Conservation (phyloP, 1,140 invertebrate genomes). For the Hyposmocoma kahamanoa region DNA sequence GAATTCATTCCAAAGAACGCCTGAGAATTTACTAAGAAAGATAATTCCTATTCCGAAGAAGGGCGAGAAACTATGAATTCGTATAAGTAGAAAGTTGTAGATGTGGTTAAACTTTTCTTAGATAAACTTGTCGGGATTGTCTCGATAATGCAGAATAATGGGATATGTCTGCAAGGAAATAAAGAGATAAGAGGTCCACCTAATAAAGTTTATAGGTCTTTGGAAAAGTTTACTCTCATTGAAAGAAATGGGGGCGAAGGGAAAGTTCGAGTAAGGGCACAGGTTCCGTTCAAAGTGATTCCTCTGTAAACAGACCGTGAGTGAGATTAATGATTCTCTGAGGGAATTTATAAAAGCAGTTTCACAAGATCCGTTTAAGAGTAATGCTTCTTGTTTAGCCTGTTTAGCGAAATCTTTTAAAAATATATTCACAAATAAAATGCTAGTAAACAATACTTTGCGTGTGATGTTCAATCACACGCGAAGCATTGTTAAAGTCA, state of each 20-base stretch:
- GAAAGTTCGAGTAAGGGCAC: constrained; percentile 24
- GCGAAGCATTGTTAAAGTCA: too few relatives aligned
- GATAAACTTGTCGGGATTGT: constrained; percentile 45
- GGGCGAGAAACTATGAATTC: background rate
- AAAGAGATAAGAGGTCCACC: constrained; percentile 48
- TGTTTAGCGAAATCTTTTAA: too few relatives aligned
- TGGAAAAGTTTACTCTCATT: constrained; percentile 52
- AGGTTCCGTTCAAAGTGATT: constrained; percentile 47
- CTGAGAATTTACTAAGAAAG: background rate
- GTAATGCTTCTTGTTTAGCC: too few relatives aligned
- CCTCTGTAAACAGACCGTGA: constrained; percentile 28
- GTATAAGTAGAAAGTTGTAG: background rate
- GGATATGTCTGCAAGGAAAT: constrained; percentile 37
- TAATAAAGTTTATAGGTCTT: constrained; percentile 54
- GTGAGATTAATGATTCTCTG: constrained; percentile 29
- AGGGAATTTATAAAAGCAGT: constrained; percentile 18
- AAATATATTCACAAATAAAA: too few relatives aligned
- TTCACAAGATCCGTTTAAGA: too few relatives aligned
- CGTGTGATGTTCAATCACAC: too few relatives aligned
- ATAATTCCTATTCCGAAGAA: background rate
- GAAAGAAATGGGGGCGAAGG: constrained; percentile 49
- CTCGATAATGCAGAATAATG: constrained; percentile 63
- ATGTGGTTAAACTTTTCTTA: constrained; percentile 32
- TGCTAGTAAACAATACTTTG: too few relatives aligned
- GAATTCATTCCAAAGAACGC: background rate